phyloP scores from a whole-genome alignment of 1,140 invertebrate genomes.

The Lepidurus arcticus region DNA sequence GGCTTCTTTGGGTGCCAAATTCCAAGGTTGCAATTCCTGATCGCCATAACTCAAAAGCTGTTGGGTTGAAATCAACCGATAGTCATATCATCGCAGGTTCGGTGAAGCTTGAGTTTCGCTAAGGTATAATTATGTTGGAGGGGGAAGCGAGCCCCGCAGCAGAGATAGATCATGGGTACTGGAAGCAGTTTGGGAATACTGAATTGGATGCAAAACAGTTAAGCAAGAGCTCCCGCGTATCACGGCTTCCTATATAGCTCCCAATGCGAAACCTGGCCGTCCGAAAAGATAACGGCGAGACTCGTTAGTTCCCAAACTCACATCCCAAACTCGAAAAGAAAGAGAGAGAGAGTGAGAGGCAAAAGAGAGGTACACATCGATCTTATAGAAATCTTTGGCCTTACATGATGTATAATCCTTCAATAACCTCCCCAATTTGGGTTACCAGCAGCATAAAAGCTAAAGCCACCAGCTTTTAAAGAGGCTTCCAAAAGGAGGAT shows the following conservation, averaged over 20 bases:
- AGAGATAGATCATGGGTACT: constrained; percentile 7
- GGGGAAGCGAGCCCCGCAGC: not conserved
- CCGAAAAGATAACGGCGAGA: not conserved
- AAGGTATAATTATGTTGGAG: not conserved
- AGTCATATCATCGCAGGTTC: not conserved
- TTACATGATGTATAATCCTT: not conserved
- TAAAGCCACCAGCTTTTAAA: not conserved
- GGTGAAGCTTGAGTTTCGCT: not conserved
- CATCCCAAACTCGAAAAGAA: not conserved
- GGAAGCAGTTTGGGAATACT: not conserved
- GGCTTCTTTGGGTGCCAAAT: not conserved
- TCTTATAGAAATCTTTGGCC: not conserved
- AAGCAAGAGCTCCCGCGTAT: not conserved
- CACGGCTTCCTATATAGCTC: constrained; percentile 10
- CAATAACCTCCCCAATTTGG: not conserved
- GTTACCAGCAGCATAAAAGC: not conserved
- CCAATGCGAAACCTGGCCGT: not conserved
- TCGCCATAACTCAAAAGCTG: not conserved
- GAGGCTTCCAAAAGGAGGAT: not conserved
- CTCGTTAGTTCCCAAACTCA: not conserved
- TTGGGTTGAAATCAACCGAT: constrained; percentile 21
- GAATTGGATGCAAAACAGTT: not conserved
- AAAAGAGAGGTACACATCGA: not conserved
- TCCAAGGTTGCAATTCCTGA: not conserved
- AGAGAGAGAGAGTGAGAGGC: not conserved